Evolutionary conservation across 2,888 invertebrate genomes (phyloP).

Genomic region (Linnaemya vulpina): DNA sequence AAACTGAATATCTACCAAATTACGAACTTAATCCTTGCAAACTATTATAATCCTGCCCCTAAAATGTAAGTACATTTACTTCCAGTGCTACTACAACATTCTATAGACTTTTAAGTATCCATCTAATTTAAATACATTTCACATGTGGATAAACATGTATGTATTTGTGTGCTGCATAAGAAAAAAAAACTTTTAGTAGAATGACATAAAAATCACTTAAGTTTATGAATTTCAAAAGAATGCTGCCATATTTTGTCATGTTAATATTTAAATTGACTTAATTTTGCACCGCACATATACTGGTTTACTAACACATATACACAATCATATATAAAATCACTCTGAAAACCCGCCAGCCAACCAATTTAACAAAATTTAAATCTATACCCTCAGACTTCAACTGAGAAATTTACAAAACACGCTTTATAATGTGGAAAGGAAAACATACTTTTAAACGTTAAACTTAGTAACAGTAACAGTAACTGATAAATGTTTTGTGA

Average conservation of each 20-base stretch:
- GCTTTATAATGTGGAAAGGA: not conserved
- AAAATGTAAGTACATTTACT: not conserved
- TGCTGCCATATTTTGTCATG: constrained; percentile 69
- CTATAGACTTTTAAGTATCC: constrained; percentile 10
- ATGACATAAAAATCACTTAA: constrained; percentile 67
- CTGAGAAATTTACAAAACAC: not conserved
- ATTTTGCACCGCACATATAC: constrained; percentile 59
- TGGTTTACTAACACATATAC: not conserved
- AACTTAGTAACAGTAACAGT: constrained; percentile 20
- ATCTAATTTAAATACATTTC: not conserved
- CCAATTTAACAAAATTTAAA: constrained; percentile 44
- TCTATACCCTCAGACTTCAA: constrained; percentile 20
- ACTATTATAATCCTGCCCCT: constrained; percentile 39
- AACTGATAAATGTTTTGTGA: constrained; percentile 22
- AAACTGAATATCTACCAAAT: too few relatives aligned
- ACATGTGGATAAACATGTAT: not conserved
- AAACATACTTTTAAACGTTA: constrained; percentile 17
- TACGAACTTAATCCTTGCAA: constrained; percentile 47
- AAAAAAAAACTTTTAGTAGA: constrained; percentile 24
- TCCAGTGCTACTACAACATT: not conserved
- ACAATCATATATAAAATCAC: not conserved
- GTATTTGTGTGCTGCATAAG: not conserved
- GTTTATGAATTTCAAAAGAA: constrained; percentile 64
- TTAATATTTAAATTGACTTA: constrained; percentile 71
- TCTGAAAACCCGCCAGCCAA: not conserved